Percentiles rank a stretch among this genome's conserved stretches.
These are phyloP conservation scores for Chaetogeoica ovagalla DNA, from an alignment of 2,888 invertebrate species.

Conservation along the genomic window DNA sequence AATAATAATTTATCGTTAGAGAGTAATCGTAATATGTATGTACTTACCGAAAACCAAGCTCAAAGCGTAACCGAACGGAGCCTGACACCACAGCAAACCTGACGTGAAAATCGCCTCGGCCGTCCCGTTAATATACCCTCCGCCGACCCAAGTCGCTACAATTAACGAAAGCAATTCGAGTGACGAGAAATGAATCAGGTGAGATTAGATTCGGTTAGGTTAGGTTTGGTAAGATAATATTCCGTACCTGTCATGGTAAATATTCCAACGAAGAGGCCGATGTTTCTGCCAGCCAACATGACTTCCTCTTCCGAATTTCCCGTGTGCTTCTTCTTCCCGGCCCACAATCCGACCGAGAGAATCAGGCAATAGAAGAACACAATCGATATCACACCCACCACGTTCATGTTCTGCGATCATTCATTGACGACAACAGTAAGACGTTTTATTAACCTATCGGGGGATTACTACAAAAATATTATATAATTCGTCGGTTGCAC, in stretches of 20 bases:
- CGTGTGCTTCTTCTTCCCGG: conserved; percentile 86
- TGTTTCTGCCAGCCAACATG: conserved; percentile 97
- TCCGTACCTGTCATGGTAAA: conserved; percentile 95
- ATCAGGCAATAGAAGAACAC: conserved; percentile 95
- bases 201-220: too few species aligned
- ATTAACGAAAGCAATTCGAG: background rate
- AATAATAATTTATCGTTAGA: background rate
- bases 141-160: conserved; percentile 98
- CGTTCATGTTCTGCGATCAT: conserved; percentile 73
- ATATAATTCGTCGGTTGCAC: background rate
- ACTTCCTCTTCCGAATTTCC: conserved; percentile 95
- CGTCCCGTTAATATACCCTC: conserved; percentile 98
- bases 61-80: conserved; percentile 97
- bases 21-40: background rate
- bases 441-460: background rate
- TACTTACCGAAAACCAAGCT: conserved; percentile 88
- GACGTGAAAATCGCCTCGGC: conserved; percentile 94
- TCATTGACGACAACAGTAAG: background rate
- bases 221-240: background rate
- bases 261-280: conserved; percentile 94
- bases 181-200: too few species aligned
- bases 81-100: conserved; percentile 96
- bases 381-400: conserved; percentile 91
- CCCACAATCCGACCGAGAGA: conserved; percentile 95
- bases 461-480: background rate